phyloP scores from a whole-genome alignment of 2,888 invertebrate genomes.

The Peribatodes rhomboidaria region DNA sequence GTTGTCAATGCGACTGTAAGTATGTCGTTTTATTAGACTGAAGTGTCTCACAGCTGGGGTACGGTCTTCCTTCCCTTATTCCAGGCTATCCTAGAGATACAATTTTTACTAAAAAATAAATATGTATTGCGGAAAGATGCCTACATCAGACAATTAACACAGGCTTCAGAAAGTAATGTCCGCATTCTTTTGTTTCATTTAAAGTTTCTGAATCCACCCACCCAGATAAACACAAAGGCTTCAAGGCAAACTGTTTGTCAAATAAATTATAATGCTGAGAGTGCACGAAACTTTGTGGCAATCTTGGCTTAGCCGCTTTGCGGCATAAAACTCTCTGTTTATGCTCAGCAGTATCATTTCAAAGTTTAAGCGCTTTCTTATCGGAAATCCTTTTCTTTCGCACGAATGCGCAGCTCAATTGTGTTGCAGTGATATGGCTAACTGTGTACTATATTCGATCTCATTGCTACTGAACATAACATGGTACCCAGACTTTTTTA shows the following conservation, averaged over 20 bases:
- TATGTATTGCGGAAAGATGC: too few relatives aligned
- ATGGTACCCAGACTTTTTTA: too few relatives aligned
- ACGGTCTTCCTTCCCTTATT: too few relatives aligned
- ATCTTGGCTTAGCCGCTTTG: constrained; percentile 11
- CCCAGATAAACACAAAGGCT: neutral
- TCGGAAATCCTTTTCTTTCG: neutral
- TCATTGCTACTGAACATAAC: too few relatives aligned
- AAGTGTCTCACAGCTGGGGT: too few relatives aligned
- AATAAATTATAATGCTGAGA: constrained; percentile 13
- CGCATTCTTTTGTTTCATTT: neutral
- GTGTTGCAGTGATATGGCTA: neutral
- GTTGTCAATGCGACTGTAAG: too few relatives aligned
- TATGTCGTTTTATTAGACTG: too few relatives aligned
- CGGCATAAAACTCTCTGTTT: constrained; percentile 14
- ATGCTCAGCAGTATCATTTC: constrained; percentile 15
- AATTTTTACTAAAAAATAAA: too few relatives aligned
- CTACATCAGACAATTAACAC: too few relatives aligned
- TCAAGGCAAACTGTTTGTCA: constrained; percentile 3
- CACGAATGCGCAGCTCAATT: neutral
- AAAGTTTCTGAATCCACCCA: neutral
- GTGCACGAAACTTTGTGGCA: constrained; percentile 14
- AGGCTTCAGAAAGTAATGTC: neutral
- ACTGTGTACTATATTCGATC: too few relatives aligned
- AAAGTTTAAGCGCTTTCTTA: constrained; percentile 12
- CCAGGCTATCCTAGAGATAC: too few relatives aligned